phyloP scores from a whole-genome alignment of 2,797 vertebrate species.

The Masticophis lateralis region DNA sequence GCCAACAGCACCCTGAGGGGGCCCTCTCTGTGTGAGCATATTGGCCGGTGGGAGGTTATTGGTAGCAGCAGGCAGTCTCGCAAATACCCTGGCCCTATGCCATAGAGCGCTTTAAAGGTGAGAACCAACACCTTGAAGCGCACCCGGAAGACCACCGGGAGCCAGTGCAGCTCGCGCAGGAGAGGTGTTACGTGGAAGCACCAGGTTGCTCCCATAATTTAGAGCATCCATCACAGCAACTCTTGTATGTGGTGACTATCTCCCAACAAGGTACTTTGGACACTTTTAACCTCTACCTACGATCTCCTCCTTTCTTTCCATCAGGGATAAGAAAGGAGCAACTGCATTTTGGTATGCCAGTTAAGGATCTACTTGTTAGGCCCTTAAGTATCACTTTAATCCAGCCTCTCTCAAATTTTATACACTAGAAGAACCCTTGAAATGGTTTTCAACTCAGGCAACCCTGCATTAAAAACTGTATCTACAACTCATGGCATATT shows the following conservation, averaged over 20 bases:
- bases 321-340: background rate
- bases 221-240: background rate
- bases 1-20: too few relatives aligned
- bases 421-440: background rate
- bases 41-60: too few relatives aligned
- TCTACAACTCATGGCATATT: background rate
- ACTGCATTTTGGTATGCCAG: background rate
- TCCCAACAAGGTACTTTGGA: background rate
- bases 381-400: background rate
- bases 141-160: too few relatives aligned
- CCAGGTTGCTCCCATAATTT: background rate
- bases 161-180: too few relatives aligned
- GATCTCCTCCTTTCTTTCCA: background rate
- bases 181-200: too few relatives aligned
- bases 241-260: background rate
- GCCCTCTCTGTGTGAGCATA: too few relatives aligned
- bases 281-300: background rate
- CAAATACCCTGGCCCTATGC: too few relatives aligned
- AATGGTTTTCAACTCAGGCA: background rate
- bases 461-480: background rate
- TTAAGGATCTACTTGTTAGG: background rate
- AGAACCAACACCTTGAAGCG: too few relatives aligned
- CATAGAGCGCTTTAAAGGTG: too few relatives aligned
- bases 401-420: background rate
- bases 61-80: too few relatives aligned